Evolutionary conservation across 2,888 invertebrate genomes (phyloP), one percentile per base, ranked within the genome.

Genomic region (Cyclophora albipunctata): DNA sequence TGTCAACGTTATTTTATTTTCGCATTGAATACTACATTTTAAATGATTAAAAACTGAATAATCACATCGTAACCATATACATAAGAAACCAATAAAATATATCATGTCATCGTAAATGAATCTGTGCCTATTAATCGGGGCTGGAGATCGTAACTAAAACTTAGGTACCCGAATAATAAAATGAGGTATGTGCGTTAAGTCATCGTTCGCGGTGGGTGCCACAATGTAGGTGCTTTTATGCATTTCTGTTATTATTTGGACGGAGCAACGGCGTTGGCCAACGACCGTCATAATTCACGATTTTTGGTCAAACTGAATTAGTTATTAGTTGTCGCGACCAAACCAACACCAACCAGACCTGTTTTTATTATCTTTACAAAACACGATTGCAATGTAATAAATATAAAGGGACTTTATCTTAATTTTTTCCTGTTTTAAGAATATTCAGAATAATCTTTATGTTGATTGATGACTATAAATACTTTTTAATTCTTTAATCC

Each of bases 261-360:
- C 66, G 59, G 59, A 64, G 37, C 5, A 5, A 37, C 37, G 4
- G 20, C 20, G 57, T 63, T 60, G 60, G 54, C 58, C 51, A 55
- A 51, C 60, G 76, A 84, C 81, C 83, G 72, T 81, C 80, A 80
- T 85, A 84, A 79, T 78, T 84, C 75, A 82, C 66, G 60, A 37
- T 37, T 37, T 64, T 70, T 74, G 78, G 69, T 75, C 73, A 71
- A 73, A 73, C 75, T 67, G 66, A 69, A 75, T 74, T 37, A 37
- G 37, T 37, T 43, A 43, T 43, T 69, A 70, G 59, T 67, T 68
- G 69, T 73, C 71, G 71, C 60, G 71, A 69, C 71, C 68, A 45
- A 45, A 34, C 42, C 42, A 6, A 5, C 37, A 37, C 5, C 37
- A 5, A 7, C 43, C 34, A 34, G 34, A 43, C 34, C 34, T 43